phyloP scores from a whole-genome alignment of 2,797 vertebrate species.

The Eulemur mongoz region DNA sequence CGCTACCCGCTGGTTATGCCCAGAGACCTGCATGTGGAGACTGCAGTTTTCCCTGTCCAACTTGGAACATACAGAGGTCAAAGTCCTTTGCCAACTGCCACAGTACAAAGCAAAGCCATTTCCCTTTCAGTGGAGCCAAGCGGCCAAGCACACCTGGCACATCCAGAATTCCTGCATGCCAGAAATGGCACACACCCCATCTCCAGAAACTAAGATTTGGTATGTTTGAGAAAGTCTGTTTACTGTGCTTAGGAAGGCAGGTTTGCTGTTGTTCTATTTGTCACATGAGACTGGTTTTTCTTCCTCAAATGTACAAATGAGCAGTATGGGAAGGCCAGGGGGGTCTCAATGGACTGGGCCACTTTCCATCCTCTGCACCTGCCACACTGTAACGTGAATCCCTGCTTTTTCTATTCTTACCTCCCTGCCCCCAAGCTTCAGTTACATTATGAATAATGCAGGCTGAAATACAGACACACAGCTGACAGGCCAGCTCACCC shows the following conservation, averaged over 20 bases:
- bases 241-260: neutral
- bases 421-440: conserved; percentile 53
- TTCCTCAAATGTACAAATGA: conserved; percentile 23
- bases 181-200: conserved; percentile 7
- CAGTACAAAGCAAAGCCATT: conserved; percentile 45
- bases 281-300: conserved; percentile 22
- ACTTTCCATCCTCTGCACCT: conserved; percentile 51
- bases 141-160: conserved; percentile 53
- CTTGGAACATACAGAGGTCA: conserved; percentile 66
- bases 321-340: neutral
- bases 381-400: conserved; percentile 57
- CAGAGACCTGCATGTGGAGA: neutral
- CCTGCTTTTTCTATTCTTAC: conserved; percentile 65
- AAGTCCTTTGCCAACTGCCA: conserved; percentile 73
- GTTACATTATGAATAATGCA: conserved; percentile 81
- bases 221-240: conserved; percentile 28
- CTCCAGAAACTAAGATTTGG: neutral
- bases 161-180: conserved; percentile 61
- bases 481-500: conserved; percentile 37
- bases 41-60: conserved; percentile 13
- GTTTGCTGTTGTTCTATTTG: neutral
- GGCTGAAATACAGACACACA: conserved; percentile 11
- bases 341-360: conserved; percentile 13
- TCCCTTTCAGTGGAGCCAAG: conserved; percentile 51
- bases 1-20: neutral